Conservation (phyloP, 2,888 invertebrate genomes). For the Aleiodes leptofemur region DNA sequence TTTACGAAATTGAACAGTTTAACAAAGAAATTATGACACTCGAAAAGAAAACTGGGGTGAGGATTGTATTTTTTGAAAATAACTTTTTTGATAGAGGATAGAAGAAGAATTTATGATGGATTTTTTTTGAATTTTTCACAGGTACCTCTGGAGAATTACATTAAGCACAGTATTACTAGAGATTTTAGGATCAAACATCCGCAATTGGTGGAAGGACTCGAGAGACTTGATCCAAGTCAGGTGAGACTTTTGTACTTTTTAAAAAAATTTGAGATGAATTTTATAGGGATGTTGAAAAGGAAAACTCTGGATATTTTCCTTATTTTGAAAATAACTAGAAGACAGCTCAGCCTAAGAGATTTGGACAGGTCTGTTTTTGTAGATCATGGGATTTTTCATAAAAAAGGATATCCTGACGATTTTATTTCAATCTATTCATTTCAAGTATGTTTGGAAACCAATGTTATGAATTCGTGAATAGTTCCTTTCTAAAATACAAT, state of each 20-base stretch:
- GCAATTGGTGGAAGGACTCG: slow-evolving; percentile 77
- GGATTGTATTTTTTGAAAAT: slow-evolving; percentile 18
- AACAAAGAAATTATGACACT: slow-evolving; percentile 79
- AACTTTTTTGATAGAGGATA: neutral
- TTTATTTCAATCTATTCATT: too few species aligned
- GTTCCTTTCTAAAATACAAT: too few species aligned
- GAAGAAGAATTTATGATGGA: slow-evolving; percentile 22
- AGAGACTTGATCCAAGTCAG: slow-evolving; percentile 70
- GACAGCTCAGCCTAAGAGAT: too few species aligned
- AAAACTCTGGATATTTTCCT: neutral
- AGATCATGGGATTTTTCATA: too few species aligned
- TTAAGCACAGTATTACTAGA: slow-evolving; percentile 80
- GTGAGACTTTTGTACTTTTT: slow-evolving; percentile 55
- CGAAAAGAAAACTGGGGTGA: slow-evolving; percentile 79
- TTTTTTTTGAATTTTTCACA: slow-evolving; percentile 49
- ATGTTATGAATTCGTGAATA: too few species aligned
- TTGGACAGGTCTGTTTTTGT: too few species aligned
- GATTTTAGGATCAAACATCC: slow-evolving; percentile 81
- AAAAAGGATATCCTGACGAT: too few species aligned
- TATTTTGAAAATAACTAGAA: too few species aligned
- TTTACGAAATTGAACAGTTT: slow-evolving; percentile 82
- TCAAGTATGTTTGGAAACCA: too few species aligned
- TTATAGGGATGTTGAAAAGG: too few species aligned
- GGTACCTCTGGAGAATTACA: slow-evolving; percentile 75
- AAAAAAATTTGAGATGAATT: too few species aligned